Base-by-base conservation (phyloP, 2,888 invertebrate genomes). In the Chelonus formosanus region DNA sequence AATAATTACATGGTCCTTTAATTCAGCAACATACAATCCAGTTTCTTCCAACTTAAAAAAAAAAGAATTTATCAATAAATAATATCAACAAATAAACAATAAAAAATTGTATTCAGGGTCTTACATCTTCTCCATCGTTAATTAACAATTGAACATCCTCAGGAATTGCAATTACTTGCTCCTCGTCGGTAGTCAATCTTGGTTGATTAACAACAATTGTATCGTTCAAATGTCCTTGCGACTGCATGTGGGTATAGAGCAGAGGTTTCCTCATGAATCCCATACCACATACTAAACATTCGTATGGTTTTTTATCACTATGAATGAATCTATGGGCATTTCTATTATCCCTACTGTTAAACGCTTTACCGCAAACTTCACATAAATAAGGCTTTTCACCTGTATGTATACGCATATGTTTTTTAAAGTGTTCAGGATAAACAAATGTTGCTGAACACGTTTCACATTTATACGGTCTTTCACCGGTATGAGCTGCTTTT, bases 271-370 rank as follows among this genome's bases (percentile, higher is more conserved):
- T 86, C 93, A 94, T 94, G 78, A 91, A 95, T 0, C 93, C 94
- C 73, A 90, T 89, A 3, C 92, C 92, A 78, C 94, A 95, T 4
- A 90, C 89, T 68, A 91, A 84, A 78, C 94, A 95, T 82, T 93
- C 93, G 83, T 93, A 95, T 0, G 94, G 94, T 76, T 94, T 95
- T 80, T 93, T 92, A 80, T 93, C 92, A 76, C 92, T 92, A 84
- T 95, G 95, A 55, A 93, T 90, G 83, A 93, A 94, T 40, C 93
- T 87, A 81, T 94, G 94, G 6, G 92, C 92, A 85, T 94, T 94
- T 67, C 94, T 87, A 79, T 94, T 95, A 84, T 94, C 94, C 67
- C 93, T 88, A 6, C 93, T 92, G 79, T 91, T 93, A 85, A 95
- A 95, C 59, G 91, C 88, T 81, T 94, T 94, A 60, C 92, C 93